A percentile compares a stretch with the other conserved stretches of the same genome.
Conservation (phyloP, 1,140 invertebrate genomes). For the Halotydeus destructor region DNA sequence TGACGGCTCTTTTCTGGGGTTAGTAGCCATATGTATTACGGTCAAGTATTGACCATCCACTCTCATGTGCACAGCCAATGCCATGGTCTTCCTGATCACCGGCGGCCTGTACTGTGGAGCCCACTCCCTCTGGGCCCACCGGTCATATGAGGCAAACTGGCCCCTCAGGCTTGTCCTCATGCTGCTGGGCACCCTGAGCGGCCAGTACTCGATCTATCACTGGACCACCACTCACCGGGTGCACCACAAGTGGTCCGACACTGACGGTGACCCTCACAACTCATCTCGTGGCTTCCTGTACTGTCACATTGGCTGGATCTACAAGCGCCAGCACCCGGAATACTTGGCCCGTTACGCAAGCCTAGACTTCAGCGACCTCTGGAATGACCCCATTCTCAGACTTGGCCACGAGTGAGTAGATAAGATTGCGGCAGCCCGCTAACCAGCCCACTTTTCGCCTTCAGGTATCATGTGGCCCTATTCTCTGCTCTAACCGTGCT, state of each 20-base stretch:
- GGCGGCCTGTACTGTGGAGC: conserved; percentile 32
- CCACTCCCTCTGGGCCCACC: conserved; percentile 32
- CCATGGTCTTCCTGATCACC: too few relatives aligned
- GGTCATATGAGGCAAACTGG: conserved; percentile 30
- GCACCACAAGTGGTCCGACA: conserved; percentile 60
- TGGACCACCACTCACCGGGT: conserved; percentile 64
- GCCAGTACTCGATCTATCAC: too few relatives aligned
- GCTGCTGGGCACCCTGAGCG: conserved; percentile 22
- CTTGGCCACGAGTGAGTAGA: conserved; percentile 64
- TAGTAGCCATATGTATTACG: too few relatives aligned
- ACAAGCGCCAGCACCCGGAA: conserved; percentile 48
- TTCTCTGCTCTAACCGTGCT: too few relatives aligned
- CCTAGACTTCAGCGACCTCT: conserved; percentile 68
- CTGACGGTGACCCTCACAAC: conserved; percentile 59
- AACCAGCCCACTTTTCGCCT: too few relatives aligned
- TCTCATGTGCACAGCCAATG: too few relatives aligned
- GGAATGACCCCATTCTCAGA: conserved; percentile 51
- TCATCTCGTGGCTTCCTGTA: conserved; percentile 54
- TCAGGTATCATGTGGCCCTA: too few relatives aligned
- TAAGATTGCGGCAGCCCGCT: too few relatives aligned
- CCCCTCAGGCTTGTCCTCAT: conserved; percentile 27
- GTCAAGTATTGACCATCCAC: too few relatives aligned
- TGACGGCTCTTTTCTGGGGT: too few relatives aligned
- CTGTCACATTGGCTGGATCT: conserved; percentile 54
- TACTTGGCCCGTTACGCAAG: too few relatives aligned